Percentiles rank a stretch among this genome's conserved stretches.
Conservation (phyloP, 64 coral and sea anemone species). For the Montipora efflorescens region DNA sequence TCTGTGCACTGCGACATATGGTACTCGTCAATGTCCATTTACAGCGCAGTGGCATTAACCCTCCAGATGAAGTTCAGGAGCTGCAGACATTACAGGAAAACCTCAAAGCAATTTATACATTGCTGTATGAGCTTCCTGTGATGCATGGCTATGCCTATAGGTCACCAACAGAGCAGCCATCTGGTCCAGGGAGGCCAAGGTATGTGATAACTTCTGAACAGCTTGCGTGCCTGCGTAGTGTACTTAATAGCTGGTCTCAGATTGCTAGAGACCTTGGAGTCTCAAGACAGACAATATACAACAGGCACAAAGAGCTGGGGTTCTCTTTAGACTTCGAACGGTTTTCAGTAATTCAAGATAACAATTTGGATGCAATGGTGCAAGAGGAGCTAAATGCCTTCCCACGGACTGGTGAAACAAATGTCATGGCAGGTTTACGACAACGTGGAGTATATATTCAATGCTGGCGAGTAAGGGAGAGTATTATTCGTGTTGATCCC, state of each 20-base stretch:
- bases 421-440: constrained; percentile 32
- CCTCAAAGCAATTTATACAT: constrained; percentile 3
- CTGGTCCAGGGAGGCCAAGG: constrained; percentile 9
- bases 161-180: background rate
- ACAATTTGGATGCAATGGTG: background rate
- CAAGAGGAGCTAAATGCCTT: background rate
- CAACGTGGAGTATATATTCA: constrained; percentile 10
- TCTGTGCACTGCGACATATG: constrained; percentile 17
- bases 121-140: background rate
- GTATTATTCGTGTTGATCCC: constrained; percentile 10
- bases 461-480: constrained; percentile 1
- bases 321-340: constrained; percentile 42
- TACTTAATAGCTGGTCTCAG: constrained; percentile 48
- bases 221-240: constrained; percentile 37
- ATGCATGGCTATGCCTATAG: constrained; percentile 51
- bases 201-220: constrained; percentile 18
- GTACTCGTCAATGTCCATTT: constrained; percentile 4
- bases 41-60: background rate
- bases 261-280: constrained; percentile 43
- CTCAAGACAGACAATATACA: constrained; percentile 49
- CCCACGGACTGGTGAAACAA: constrained; percentile 37
- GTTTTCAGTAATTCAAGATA: constrained; percentile 9
- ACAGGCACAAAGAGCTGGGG: constrained; percentile 43
- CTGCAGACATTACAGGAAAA: constrained; percentile 6
- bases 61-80: background rate